Base-by-base conservation (phyloP, 2,888 invertebrate genomes). In the Drosophila neotestacea region DNA sequence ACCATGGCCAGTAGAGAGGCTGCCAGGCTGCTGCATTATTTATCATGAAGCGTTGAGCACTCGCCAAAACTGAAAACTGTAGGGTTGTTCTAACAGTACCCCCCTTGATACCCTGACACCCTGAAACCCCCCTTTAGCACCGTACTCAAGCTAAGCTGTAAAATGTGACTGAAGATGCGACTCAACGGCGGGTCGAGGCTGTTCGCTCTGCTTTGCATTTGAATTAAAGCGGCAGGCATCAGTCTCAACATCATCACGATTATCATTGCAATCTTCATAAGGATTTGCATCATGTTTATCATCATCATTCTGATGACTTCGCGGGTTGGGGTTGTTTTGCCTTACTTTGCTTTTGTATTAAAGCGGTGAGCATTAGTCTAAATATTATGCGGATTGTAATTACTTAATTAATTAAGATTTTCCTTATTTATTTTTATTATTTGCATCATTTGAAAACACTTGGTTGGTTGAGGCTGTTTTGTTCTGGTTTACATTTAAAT, bases 131-230 rank as follows among this genome's bases (percentile, higher is more conserved):
- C 22, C 30, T 47, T 38, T 55, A 22, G 22, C 34, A 47, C 0
- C 22, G 39, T 39, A 13, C 36, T 13, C 10, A 54, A 22, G 13
- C 13, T 36, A 13, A 13, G 32, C 32, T 22, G 30, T 9, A n/a
- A 71, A 59, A 59, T 80, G 55, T 56, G 55, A 39, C 47, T 73
- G 69, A 64, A 73, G 65, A 69, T 48, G 70, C 54, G 55, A 56
- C 67, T 62, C 42, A 48, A 59, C 48, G 44, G 13, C 75, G 41
- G 71, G 75, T 65, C 69, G 79, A 71, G 71, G 72, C 42, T 72
- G 73, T 63, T 73, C 65, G 66, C 62, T 68, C 63, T 52, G 72
- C 70, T 82, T 81, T 72, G 84, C 83, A 84, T 85, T 83, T 85
- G 81, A 84, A 84, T 85, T 83, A 78, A 81, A 83, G 81, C 74